These are phyloP conservation scores for Sturmia bella DNA, from an alignment of 2,888 invertebrate genomes.

Conservation along the genomic window DNA sequence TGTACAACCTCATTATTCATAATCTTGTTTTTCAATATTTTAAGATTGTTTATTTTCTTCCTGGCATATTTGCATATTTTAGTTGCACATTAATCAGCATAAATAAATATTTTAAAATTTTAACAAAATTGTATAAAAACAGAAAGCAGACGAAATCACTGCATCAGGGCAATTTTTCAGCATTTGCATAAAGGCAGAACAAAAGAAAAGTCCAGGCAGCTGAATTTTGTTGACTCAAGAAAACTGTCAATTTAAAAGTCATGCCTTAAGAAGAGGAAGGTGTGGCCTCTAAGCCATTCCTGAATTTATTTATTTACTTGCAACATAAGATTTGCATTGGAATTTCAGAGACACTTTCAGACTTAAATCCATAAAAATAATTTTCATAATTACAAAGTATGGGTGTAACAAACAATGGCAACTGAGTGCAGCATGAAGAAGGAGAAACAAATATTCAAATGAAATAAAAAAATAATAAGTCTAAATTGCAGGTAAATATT, in stretches of 20 bases:
- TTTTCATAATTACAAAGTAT: slow-evolving; percentile 41
- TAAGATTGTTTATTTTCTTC: not conserved
- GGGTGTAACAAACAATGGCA: not conserved
- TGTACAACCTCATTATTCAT: too few relatives aligned
- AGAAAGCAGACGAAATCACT: slow-evolving; percentile 8
- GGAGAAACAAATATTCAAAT: too few relatives aligned
- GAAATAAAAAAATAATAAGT: too few relatives aligned
- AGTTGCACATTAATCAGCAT: slow-evolving; percentile 39
- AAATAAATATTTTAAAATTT: slow-evolving; percentile 21
- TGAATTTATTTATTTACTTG: not conserved
- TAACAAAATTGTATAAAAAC: not conserved
- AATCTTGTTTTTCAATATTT: too few relatives aligned
- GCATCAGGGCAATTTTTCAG: slow-evolving; percentile 47
- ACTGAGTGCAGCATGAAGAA: too few relatives aligned
- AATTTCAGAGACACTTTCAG: slow-evolving; percentile 36
- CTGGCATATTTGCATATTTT: slow-evolving; percentile 24
- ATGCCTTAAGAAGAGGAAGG: slow-evolving; percentile 47
- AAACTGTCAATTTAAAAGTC: slow-evolving; percentile 55
- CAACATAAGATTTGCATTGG: slow-evolving; percentile 15
- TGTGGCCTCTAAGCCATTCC: slow-evolving; percentile 54
- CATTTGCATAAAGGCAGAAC: slow-evolving; percentile 48
- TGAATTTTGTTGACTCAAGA: slow-evolving; percentile 47
- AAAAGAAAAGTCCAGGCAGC: slow-evolving; percentile 23
- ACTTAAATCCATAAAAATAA: not conserved
- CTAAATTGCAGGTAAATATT: too few relatives aligned